Conservation (phyloP, 2,888 invertebrate genomes). For the Heliconius erato region DNA sequence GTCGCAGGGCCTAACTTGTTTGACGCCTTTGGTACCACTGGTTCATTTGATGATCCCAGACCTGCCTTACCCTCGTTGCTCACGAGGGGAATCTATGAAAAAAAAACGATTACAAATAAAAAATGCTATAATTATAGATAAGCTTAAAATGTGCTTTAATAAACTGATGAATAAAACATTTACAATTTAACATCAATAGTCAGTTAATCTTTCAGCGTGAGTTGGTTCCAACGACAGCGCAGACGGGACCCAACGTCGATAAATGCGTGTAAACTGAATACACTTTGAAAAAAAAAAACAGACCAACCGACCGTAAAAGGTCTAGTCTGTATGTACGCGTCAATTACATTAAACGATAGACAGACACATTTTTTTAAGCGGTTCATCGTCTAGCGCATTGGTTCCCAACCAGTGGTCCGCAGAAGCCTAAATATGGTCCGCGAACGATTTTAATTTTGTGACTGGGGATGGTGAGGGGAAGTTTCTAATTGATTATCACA, state of each 20-base stretch:
- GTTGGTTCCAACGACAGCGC: conserved; percentile 42
- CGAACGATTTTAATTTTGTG: no score
- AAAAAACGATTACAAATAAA: not conserved
- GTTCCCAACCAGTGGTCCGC: no score
- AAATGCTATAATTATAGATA: not conserved
- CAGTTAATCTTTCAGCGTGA: conserved; percentile 46
- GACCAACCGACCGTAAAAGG: conserved; percentile 75
- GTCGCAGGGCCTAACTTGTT: conserved; percentile 69
- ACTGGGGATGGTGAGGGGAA: no score
- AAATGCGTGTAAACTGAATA: conserved; percentile 53
- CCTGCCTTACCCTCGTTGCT: conserved; percentile 88
- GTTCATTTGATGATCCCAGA: conserved; percentile 76
- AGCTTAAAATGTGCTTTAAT: not conserved
- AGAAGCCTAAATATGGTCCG: no score
- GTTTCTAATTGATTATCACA: no score
- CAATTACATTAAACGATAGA: conserved; percentile 66
- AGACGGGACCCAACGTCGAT: conserved; percentile 47
- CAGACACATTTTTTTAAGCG: conserved; percentile 70
- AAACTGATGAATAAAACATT: conserved; percentile 30
- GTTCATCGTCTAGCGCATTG: conserved; percentile 72
- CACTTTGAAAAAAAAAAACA: conserved; percentile 54
- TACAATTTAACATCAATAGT: conserved; percentile 32
- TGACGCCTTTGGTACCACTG: conserved; percentile 47
- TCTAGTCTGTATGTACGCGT: conserved; percentile 63
- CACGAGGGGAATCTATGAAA: conserved; percentile 85